Percentiles rank a stretch among this genome's conserved stretches.
Conservation (phyloP, 2,888 invertebrate species). For the Andrena trimmerana region DNA sequence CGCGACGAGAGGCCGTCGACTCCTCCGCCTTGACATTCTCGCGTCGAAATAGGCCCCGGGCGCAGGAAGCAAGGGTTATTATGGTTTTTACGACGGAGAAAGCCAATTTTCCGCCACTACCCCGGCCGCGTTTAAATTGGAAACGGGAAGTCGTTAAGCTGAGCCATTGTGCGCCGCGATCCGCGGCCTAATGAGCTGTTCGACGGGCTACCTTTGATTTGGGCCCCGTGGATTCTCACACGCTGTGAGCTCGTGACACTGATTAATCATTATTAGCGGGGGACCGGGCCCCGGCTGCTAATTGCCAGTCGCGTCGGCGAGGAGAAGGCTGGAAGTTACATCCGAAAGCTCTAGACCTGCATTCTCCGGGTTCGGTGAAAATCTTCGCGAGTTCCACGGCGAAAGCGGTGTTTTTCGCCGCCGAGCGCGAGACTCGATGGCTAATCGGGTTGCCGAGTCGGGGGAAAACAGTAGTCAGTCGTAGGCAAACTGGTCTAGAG, state of each 20-base stretch:
- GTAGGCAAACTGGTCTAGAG: slow-evolving; percentile 35
- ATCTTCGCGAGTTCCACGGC: neutral
- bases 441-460: slow-evolving; percentile 26
- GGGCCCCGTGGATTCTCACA: no score
- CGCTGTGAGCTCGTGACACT: no score
- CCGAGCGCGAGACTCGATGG: slow-evolving; percentile 37
- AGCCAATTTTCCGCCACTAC: slow-evolving; percentile 64
- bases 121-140: slow-evolving; percentile 36
- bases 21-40: slow-evolving; percentile 52
- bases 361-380: neutral
- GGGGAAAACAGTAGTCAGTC: slow-evolving; percentile 36
- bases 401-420: slow-evolving; percentile 31
- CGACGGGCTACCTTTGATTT: neutral
- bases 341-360: no score
- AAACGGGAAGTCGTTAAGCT: slow-evolving; percentile 42
- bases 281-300: no score
- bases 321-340: no score
- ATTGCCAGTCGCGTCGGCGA: no score
- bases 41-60: slow-evolving; percentile 55
- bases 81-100: slow-evolving; percentile 58
- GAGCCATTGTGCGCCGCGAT: neutral
- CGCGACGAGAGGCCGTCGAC: slow-evolving; percentile 67
- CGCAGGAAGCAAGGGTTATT: slow-evolving; percentile 63
- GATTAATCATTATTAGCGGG: no score
- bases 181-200: neutral